Base-by-base conservation (phyloP, 2,888 invertebrate species). In the Parasteatoda lunata region DNA sequence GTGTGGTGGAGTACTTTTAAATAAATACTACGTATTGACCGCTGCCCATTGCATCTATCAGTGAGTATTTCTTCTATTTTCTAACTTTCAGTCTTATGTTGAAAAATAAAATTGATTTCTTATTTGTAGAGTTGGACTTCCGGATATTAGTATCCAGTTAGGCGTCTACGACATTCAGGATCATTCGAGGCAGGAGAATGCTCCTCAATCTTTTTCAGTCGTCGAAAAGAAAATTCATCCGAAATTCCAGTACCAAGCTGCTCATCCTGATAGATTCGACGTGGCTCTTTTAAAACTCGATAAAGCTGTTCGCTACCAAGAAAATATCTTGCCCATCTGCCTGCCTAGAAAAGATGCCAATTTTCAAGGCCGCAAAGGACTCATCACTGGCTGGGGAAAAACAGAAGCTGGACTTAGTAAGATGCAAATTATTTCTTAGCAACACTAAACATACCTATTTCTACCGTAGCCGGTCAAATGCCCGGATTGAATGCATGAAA, bases 331-430 rank as follows among this genome's bases (percentile, higher is more conserved):
- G 51, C 96, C 96, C 1, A 96, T 96, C 86, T 96, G 96, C 90
- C 93, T 96, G 69, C 96, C 96, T 0, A 93, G 94, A 8, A 79
- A 79, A 66, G 90, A 91, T 75, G 88, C 84, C 71, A 84, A 89
- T 51, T 92, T 92, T 88, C 91, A 91, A 70, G 94, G 94, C 0
- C 92, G 93, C 85, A 93, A 93, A 84, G 95, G 94, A 0, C 93
- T 94, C 3, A 96, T 96, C 0, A 96, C 96, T 0, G 96, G 96
- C 0, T 96, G 96, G 96, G 96, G 96, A 1, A 96, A 96, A 92
- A 95, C 96, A 0, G 95, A 95, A 89, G 92, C 92, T 51, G 92
- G 92, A 13, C 92, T 92, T 87, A 92, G 92, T 92, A 90, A 90
- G 90, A 72, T 48, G 8, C 30, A 9, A 11, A 68, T 15, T 2